These are phyloP conservation scores for Acipenser transmontanus DNA, from an alignment of 2,797 vertebrate genomes.

Conservation along the genomic window DNA sequence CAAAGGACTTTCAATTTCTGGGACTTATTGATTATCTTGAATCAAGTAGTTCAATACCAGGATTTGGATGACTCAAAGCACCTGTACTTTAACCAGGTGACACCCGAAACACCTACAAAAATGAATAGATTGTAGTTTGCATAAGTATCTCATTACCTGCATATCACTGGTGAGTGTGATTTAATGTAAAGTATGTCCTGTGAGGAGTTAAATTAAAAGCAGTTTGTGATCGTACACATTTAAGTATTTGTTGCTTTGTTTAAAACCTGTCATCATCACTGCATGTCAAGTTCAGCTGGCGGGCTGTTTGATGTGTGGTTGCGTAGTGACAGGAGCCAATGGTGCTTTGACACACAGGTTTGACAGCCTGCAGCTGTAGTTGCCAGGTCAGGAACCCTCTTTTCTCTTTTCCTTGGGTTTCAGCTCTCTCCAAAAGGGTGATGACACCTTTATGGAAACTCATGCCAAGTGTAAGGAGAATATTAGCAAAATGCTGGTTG, in stretches of 20 bases:
- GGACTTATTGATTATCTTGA: too few species aligned
- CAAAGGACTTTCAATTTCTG: too few species aligned
- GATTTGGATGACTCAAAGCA: too few species aligned
- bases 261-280: background rate
- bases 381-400: background rate
- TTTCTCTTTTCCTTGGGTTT: background rate
- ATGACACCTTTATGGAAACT: constrained; percentile 2
- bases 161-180: too few species aligned
- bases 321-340: background rate
- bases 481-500: background rate
- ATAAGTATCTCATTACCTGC: background rate
- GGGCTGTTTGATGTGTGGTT: background rate
- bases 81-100: too few species aligned
- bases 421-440: constrained; percentile 1
- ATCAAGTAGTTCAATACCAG: too few species aligned
- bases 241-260: background rate
- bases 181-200: too few species aligned
- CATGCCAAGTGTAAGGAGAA: constrained; percentile 4
- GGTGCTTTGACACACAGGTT: background rate
- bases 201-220: too few species aligned
- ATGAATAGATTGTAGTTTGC: background rate
- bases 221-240: background rate
- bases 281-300: background rate
- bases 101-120: background rate
- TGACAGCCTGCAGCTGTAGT: constrained; percentile 4